Conservation (phyloP, 2,113 vertebrate genomes). For the Noturus placidus region DNA sequence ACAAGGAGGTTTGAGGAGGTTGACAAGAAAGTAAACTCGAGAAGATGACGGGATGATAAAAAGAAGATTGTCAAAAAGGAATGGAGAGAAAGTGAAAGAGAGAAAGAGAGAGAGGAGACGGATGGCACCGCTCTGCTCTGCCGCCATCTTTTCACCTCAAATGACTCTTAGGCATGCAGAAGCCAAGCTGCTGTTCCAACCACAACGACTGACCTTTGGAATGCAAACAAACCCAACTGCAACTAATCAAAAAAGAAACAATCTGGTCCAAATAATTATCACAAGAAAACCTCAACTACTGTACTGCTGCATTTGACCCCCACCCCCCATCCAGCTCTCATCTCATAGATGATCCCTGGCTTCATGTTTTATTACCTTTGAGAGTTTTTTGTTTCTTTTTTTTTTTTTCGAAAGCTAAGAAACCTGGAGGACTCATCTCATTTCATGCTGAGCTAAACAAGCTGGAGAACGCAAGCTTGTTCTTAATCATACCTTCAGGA, state of each 20-base stretch:
- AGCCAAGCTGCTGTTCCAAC: constrained; percentile 30
- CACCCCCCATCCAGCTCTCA: not conserved
- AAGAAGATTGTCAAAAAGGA: not conserved
- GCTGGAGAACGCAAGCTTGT: not conserved
- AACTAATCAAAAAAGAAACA: constrained; percentile 14
- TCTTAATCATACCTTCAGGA: not conserved
- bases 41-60: not conserved
- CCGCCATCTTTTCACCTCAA: constrained; percentile 48
- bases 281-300: constrained; percentile 11
- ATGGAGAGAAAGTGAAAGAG: not conserved
- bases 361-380: not conserved
- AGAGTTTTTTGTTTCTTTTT: not conserved
- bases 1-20: not conserved
- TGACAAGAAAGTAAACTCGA: not conserved
- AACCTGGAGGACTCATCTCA: not conserved
- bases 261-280: constrained; percentile 16
- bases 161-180: constrained; percentile 41
- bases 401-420: not conserved
- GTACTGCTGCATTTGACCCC: not conserved
- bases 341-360: not conserved
- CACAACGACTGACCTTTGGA: constrained; percentile 45
- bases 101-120: not conserved
- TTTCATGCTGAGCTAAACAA: not conserved
- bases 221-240: constrained; percentile 34
- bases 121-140: not conserved